Percentiles rank a stretch among this genome's conserved stretches.
These are phyloP conservation scores for Numenius phaeopus DNA, from an alignment of 2,797 vertebrate species.

Conservation along the genomic window DNA sequence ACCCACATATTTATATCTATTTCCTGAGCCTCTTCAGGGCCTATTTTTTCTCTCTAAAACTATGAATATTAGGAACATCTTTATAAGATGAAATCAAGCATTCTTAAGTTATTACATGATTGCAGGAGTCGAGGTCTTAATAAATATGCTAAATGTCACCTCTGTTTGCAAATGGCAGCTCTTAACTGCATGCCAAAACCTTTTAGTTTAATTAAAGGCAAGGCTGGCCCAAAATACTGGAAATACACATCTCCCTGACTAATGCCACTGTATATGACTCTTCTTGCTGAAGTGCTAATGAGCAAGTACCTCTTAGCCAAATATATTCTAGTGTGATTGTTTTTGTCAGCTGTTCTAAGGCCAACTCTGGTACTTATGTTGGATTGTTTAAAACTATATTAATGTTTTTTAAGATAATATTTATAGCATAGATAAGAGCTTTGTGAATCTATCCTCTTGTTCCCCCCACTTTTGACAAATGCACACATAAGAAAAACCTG, in stretches of 20 bases:
- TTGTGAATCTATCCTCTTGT: not conserved
- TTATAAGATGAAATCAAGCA: not conserved
- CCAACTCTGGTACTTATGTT: not conserved
- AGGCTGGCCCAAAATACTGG: not conserved
- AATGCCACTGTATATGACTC: not conserved
- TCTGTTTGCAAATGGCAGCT: not conserved
- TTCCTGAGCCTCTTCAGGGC: not conserved
- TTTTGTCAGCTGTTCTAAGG: not conserved
- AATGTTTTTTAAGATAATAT: not conserved
- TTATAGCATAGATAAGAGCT: not conserved
- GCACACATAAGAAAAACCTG: not conserved
- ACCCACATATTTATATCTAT: not conserved
- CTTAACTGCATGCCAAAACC: not conserved
- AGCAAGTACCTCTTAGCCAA: not conserved
- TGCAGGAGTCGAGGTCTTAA: not conserved
- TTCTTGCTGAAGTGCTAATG: not conserved
- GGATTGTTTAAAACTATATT: not conserved
- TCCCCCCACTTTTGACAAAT: accelerated
- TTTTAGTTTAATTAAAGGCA: not conserved
- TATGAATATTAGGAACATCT: not conserved
- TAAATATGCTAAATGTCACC: not conserved
- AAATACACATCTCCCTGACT: not conserved
- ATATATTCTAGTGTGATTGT: not conserved
- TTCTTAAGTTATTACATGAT: not conserved
- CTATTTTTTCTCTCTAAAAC: not conserved